Evolutionary conservation across 2,113 vertebrate genomes (phyloP).

Genomic region (Chaenocephalus aceratus): DNA sequence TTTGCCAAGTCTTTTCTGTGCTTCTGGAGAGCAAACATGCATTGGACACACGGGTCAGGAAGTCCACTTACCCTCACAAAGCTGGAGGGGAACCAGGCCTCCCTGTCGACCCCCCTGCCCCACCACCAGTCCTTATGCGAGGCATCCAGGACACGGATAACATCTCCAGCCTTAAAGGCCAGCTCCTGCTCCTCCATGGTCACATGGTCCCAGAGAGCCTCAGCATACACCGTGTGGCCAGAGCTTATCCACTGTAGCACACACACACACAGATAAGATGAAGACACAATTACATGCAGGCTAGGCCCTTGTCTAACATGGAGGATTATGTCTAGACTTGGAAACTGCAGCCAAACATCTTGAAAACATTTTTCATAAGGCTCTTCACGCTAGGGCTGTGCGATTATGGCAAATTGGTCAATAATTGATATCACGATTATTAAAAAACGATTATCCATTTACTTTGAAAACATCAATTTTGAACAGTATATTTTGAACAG

Average conservation of each 20-base stretch:
- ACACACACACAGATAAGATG: conserved; percentile 65
- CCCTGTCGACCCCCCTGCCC: conserved; percentile 90
- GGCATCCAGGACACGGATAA: conserved; percentile 94
- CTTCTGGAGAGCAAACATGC: conserved; percentile 63
- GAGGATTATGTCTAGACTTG: conserved; percentile 61
- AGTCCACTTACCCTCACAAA: conserved; percentile 92
- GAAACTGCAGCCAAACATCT: conserved; percentile 53
- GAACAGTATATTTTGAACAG: no score
- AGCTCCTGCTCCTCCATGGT: conserved; percentile 98
- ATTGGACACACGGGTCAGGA: conserved; percentile 54
- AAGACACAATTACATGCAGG: conserved; percentile 70
- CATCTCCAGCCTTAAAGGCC: conserved; percentile 97
- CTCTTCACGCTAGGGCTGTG: neutral
- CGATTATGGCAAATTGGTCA: no score
- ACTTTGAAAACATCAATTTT: no score
- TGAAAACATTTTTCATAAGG: conserved; percentile 47
- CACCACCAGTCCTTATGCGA: conserved; percentile 98
- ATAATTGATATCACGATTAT: no score
- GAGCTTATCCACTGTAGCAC: conserved; percentile 76
- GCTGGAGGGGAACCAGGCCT: conserved; percentile 97
- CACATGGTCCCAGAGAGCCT: conserved; percentile 98
- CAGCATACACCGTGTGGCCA: conserved; percentile 88
- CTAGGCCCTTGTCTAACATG: conserved; percentile 60
- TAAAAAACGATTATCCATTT: no score
- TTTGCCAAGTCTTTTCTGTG: conserved; percentile 57